Percentiles rank a stretch among this genome's conserved stretches.
Conservation (phyloP, 2,888 invertebrate species). For the Capitulum mitella region DNA sequence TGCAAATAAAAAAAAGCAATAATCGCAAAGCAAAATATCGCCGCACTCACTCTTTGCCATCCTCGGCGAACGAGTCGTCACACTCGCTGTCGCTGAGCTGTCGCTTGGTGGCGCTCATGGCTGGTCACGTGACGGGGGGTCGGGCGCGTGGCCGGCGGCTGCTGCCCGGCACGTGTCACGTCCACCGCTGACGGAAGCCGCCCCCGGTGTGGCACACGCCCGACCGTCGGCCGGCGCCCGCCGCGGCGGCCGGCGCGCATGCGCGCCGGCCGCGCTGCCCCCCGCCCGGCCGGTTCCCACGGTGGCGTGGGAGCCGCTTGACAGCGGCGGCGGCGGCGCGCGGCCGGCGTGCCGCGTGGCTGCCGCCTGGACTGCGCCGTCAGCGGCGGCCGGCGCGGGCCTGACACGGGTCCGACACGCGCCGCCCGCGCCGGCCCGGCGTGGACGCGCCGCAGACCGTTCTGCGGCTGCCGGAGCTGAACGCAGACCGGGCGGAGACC, state of each 20-base stretch:
- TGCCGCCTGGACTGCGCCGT: no score
- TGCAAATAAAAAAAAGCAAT: no score
- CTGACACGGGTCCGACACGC: neutral
- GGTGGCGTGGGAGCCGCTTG: neutral
- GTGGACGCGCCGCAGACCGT: no score
- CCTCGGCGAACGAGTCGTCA: constrained; percentile 85
- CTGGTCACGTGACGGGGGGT: constrained; percentile 41
- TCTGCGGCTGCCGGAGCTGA: no score
- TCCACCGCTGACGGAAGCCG: neutral
- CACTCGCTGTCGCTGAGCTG: constrained; percentile 77
- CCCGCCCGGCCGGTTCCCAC: neutral
- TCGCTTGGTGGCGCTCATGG: constrained; percentile 61
- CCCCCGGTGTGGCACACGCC: constrained; percentile 4
- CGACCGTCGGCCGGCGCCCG: neutral
- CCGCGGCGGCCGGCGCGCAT: neutral
- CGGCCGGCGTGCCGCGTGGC: no score
- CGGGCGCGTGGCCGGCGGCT: constrained; percentile 43
- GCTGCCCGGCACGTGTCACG: constrained; percentile 40
- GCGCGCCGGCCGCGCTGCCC: neutral
- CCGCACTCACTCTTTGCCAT: constrained; percentile 78
- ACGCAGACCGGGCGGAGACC: no score
- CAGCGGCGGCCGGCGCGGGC: no score
- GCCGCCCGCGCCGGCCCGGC: neutral
- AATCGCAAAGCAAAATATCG: no score
- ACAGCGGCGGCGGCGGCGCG: neutral